phyloP scores from a whole-genome alignment of 2,888 invertebrate species.

The Metellina segmentata region DNA sequence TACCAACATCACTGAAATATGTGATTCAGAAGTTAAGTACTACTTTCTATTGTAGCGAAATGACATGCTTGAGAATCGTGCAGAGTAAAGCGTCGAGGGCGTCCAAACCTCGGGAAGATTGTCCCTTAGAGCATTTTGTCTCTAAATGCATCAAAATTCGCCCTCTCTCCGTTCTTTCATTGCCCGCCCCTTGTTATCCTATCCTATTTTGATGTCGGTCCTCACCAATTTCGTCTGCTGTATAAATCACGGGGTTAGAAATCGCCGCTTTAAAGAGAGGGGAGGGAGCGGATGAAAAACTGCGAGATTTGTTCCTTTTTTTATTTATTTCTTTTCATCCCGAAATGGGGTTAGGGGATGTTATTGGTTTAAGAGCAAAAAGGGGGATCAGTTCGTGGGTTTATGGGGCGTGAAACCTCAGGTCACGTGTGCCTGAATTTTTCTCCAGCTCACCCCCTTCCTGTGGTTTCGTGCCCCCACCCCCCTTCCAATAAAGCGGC shows the following conservation, averaged over 20 bases:
- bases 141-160: conserved; percentile 13
- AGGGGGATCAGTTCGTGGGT: conserved; percentile 46
- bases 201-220: conserved; percentile 42
- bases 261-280: conserved; percentile 30
- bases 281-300: conserved; percentile 21
- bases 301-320: conserved; percentile 46
- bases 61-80: too few species aligned
- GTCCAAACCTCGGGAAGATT: neutral
- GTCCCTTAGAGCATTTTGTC: conserved; percentile 48
- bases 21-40: neutral
- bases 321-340: conserved; percentile 2
- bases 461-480: neutral
- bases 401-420: conserved; percentile 74
- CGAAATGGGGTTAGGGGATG: conserved; percentile 54
- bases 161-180: conserved; percentile 3
- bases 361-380: conserved; percentile 71
- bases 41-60: neutral
- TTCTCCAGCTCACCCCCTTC: conserved; percentile 7
- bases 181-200: conserved; percentile 38
- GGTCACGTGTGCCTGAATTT: conserved; percentile 55
- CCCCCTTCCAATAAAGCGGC: conserved; percentile 1
- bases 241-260: conserved; percentile 57
- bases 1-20: too few species aligned
- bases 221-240: conserved; percentile 50
- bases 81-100: too few species aligned